These are phyloP conservation scores for Dryobotodes eremita DNA, from an alignment of 2,888 invertebrate genomes.

Conservation along the genomic window DNA sequence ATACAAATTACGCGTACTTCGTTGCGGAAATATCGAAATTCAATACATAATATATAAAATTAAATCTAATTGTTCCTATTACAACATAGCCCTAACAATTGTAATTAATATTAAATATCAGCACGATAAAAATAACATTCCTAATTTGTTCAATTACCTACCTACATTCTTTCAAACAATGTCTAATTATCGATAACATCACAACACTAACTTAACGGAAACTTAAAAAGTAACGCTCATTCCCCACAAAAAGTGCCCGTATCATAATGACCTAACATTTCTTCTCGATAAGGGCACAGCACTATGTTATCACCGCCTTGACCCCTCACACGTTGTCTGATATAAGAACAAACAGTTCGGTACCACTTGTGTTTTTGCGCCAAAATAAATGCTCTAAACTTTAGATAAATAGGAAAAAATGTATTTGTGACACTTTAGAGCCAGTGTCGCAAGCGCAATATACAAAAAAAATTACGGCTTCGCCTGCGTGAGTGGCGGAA, in stretches of 20 bases:
- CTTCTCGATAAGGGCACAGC: conserved; percentile 52
- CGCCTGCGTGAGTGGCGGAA: too few species aligned
- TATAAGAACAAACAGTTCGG: conserved; percentile 47
- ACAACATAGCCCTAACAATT: background rate
- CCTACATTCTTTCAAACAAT: conserved; percentile 1
- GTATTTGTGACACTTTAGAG: background rate
- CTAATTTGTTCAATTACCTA: conserved; percentile 7
- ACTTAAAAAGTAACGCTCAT: conserved; percentile 1
- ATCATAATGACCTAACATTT: conserved; percentile 57
- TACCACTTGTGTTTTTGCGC: conserved; percentile 24
- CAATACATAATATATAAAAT: background rate
- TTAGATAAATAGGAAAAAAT: background rate
- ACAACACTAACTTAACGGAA: background rate
- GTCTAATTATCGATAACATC: conserved; percentile 34
- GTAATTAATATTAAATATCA: background rate
- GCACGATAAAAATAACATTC: background rate
- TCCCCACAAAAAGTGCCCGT: conserved; percentile 45
- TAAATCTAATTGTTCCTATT: background rate
- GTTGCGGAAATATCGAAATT: background rate
- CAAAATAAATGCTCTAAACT: conserved; percentile 32
- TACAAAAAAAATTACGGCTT: too few species aligned
- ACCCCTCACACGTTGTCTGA: conserved; percentile 62
- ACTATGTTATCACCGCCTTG: conserved; percentile 67
- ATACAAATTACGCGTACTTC: background rate
- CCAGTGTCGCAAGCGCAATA: too few species aligned